These are phyloP conservation scores for Pogonocherus hispidulus DNA, from an alignment of 2,888 invertebrate species.

Conservation along the genomic window DNA sequence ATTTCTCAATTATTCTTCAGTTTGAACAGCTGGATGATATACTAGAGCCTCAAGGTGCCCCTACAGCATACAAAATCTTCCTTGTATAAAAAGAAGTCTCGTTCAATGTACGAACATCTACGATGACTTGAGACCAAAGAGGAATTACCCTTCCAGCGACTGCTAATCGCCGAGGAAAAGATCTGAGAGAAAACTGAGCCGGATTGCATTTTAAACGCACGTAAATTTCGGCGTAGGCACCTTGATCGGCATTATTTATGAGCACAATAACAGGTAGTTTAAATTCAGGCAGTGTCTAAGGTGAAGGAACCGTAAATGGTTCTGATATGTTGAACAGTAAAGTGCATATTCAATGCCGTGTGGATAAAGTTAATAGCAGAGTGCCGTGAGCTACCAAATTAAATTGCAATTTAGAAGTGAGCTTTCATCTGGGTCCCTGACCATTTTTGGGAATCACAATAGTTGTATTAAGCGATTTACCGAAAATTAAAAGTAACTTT, in stretches of 20 bases:
- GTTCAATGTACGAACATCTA: too few species aligned
- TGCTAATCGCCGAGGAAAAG: not conserved
- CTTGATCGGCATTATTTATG: constrained; percentile 57
- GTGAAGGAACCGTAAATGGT: constrained; percentile 62
- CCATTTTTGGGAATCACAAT: constrained; percentile 18
- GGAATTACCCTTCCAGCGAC: not conserved
- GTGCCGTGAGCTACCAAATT: constrained; percentile 29
- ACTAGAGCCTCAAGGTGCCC: too few species aligned
- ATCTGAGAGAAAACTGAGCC: constrained; percentile 11
- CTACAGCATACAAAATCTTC: too few species aligned
- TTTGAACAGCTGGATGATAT: too few species aligned
- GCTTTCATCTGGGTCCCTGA: constrained; percentile 5
- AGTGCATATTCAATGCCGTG: constrained; percentile 58
- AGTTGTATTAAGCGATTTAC: too few species aligned
- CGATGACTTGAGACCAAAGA: too few species aligned
- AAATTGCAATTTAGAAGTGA: constrained; percentile 27
- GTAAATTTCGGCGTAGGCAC: constrained; percentile 53
- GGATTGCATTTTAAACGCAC: constrained; percentile 47
- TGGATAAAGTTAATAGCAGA: constrained; percentile 46
- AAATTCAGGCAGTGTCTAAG: constrained; percentile 60
- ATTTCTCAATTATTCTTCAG: too few species aligned
- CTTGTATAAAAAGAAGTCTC: too few species aligned
- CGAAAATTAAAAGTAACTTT: too few species aligned
- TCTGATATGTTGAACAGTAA: constrained; percentile 59
- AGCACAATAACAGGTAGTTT: constrained; percentile 56